Evolutionary conservation across 2,888 invertebrate genomes (phyloP).

Genomic region (Polydrusus tereticollis): DNA sequence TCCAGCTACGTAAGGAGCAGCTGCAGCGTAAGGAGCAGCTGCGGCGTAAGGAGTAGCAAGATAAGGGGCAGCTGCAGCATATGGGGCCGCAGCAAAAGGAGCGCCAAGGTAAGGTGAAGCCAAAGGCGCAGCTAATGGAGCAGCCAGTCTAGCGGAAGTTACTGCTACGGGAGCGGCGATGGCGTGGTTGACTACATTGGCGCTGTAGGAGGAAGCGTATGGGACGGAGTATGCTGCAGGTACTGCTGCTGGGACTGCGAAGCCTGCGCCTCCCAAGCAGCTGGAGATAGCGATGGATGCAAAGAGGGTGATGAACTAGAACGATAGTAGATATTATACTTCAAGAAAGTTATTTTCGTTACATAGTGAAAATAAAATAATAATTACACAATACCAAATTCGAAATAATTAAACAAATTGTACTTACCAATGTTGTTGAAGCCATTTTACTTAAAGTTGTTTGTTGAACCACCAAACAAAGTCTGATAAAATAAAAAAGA

Average conservation of each 20-base stretch:
- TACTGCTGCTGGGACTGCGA: constrained; percentile 62
- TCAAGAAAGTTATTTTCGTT: too few species aligned
- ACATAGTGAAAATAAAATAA: background rate
- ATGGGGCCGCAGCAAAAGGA: constrained; percentile 32
- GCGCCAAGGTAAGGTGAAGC: too few species aligned
- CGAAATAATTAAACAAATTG: background rate
- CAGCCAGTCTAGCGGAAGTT: constrained; percentile 55
- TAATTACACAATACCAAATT: background rate
- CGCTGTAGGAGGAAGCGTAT: constrained; percentile 82
- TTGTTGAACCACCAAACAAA: constrained; percentile 44
- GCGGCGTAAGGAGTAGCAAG: constrained; percentile 29
- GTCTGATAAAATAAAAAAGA: constrained; percentile 47
- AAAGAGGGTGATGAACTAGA: constrained; percentile 54
- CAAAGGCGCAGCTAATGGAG: constrained; percentile 54
- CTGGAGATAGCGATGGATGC: constrained; percentile 50
- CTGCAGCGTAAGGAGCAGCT: constrained; percentile 26
- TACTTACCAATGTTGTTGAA: constrained; percentile 52
- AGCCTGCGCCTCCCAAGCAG: constrained; percentile 60
- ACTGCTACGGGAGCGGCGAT: constrained; percentile 75
- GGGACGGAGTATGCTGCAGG: constrained; percentile 76
- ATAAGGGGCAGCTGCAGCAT: constrained; percentile 27
- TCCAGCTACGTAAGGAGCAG: constrained; percentile 13
- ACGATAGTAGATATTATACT: too few species aligned
- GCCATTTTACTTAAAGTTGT: constrained; percentile 50
- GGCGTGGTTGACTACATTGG: constrained; percentile 82